A percentile compares a stretch with the other conserved stretches of the same genome.
phyloP scores from a whole-genome alignment of 30 jellyfish, hydroid and myxozoan species.

The Sanderia malayensis region DNA sequence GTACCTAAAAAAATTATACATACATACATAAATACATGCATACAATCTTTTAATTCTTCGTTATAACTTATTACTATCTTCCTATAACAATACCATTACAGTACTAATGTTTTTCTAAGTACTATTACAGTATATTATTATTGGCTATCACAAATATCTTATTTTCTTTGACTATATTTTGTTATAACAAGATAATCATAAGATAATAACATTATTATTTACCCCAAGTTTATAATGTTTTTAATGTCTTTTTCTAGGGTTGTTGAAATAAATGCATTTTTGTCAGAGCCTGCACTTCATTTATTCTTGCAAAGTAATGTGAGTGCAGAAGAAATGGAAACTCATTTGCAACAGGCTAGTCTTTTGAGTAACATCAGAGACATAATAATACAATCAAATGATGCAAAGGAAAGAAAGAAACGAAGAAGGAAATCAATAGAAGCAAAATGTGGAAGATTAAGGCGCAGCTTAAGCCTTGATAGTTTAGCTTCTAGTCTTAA shows the following conservation, averaged over 20 bases:
- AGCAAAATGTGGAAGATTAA: constrained; percentile 49
- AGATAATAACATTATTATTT: too few relatives aligned
- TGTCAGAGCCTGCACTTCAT: constrained; percentile 96
- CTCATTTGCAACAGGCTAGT: constrained; percentile 67
- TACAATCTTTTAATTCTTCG: too few relatives aligned
- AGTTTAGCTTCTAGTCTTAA: constrained; percentile 44
- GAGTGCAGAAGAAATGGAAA: constrained; percentile 81
- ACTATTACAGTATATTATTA: too few relatives aligned
- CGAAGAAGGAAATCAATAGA: constrained; percentile 27
- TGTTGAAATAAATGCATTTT: constrained; percentile 86
- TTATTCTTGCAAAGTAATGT: constrained; percentile 87
- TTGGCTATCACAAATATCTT: too few relatives aligned
- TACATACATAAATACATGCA: too few relatives aligned
- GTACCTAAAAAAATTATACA: too few relatives aligned
- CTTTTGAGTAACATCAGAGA: constrained; percentile 86
- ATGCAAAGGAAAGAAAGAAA: constrained; percentile 52
- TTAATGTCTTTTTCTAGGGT: constrained; percentile 53
- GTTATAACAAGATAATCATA: too few relatives aligned
- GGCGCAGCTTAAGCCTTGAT: constrained; percentile 78
- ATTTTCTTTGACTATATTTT: too few relatives aligned
- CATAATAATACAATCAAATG: constrained; percentile 64
- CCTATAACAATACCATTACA: too few relatives aligned
- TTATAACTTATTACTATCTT: too few relatives aligned
- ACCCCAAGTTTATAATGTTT: background rate
- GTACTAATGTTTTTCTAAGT: too few relatives aligned